phyloP scores from a whole-genome alignment of 2,797 vertebrate species.

The Sebastes matsubarae region DNA sequence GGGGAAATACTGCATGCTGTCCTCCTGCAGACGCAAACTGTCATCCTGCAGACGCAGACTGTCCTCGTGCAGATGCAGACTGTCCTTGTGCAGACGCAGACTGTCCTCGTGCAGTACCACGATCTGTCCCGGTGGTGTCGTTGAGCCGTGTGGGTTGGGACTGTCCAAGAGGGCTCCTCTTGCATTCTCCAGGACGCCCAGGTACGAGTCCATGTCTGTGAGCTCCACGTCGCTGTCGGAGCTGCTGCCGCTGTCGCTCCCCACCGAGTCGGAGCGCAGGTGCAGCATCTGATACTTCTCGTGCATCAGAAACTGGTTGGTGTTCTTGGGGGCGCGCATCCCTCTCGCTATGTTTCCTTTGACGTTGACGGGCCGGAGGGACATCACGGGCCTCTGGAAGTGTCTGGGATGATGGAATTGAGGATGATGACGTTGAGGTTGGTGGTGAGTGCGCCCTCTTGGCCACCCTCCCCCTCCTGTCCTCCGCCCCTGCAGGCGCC shows the following conservation, averaged over 20 bases:
- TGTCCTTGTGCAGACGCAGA: constrained; percentile 80
- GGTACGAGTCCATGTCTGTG: constrained; percentile 90
- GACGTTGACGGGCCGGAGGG: constrained; percentile 85
- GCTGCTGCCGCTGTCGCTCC: constrained; percentile 79
- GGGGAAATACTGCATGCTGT: constrained; percentile 90
- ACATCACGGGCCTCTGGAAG: constrained; percentile 38
- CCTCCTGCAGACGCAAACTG: constrained; percentile 79
- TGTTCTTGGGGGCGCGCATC: constrained; percentile 91
- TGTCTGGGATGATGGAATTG: constrained; percentile 15
- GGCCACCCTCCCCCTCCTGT: constrained; percentile 50
- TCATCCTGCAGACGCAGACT: constrained; percentile 73
- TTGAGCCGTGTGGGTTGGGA: constrained; percentile 33
- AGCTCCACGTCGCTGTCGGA: constrained; percentile 89
- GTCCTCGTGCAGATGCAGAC: constrained; percentile 76
- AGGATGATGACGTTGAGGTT: constrained; percentile 38
- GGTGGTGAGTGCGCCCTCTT: constrained; percentile 58
- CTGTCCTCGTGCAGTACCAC: constrained; percentile 47
- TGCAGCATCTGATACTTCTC: constrained; percentile 92
- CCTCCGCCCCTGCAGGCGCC: constrained; percentile 65
- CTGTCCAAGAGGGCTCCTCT: constrained; percentile 86
- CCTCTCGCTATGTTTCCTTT: constrained; percentile 85
- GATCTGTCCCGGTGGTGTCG: constrained; percentile 12
- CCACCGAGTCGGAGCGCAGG: constrained; percentile 89
- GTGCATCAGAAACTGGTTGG: constrained; percentile 92
- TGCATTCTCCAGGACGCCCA: constrained; percentile 89